Evolutionary conservation across 30 jellyfish, hydroid and myxozoan genomes (phyloP).

Genomic region (Turritopsis dohrnii): DNA sequence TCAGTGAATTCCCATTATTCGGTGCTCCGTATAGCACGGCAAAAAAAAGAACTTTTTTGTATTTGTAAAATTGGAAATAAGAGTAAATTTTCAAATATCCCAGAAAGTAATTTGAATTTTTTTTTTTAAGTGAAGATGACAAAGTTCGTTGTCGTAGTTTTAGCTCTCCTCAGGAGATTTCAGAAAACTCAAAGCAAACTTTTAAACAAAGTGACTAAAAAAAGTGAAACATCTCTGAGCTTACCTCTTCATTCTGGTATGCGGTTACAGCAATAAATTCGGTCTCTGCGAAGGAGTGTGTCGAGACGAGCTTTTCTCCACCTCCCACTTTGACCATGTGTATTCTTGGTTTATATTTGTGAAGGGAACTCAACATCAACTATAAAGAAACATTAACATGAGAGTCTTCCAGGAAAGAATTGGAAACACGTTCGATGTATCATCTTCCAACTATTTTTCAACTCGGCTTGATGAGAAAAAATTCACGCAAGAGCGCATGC

Average conservation of each 20-base stretch:
- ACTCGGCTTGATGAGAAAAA: background rate
- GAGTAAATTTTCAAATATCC: too few species aligned
- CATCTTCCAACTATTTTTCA: background rate
- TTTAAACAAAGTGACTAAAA: too few species aligned
- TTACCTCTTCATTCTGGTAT: constrained; percentile 96
- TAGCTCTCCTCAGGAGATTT: too few species aligned
- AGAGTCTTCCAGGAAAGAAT: background rate
- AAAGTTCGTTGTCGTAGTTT: too few species aligned
- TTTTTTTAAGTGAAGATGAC: too few species aligned
- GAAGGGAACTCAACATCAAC: constrained; percentile 96
- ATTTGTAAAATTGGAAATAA: too few species aligned
- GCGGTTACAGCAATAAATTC: constrained; percentile 99
- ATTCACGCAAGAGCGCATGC: background rate
- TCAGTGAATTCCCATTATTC: too few species aligned
- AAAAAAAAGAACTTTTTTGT: too few species aligned
- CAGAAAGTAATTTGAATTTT: too few species aligned
- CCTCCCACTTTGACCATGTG: constrained; percentile 87
- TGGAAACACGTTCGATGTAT: background rate
- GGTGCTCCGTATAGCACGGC: too few species aligned
- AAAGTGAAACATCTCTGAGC: background rate
- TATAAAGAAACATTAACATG: background rate
- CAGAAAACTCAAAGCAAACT: too few species aligned
- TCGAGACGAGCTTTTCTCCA: constrained; percentile 69
- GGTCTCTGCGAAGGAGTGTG: constrained; percentile 90
- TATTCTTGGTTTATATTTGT: constrained; percentile 91